Conservation (phyloP, 2,888 invertebrate species). For the Dolichopus griseipennis region DNA sequence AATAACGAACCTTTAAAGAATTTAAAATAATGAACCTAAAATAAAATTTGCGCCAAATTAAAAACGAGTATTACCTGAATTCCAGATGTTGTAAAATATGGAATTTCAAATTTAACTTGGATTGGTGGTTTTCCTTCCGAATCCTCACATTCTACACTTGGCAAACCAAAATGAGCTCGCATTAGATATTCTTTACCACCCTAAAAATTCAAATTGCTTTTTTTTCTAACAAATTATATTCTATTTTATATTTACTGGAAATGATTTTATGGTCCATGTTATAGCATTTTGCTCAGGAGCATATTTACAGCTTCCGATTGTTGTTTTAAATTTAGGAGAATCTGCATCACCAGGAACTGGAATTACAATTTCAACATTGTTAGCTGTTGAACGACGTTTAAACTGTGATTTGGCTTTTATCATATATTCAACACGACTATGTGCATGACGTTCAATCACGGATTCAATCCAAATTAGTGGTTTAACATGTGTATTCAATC, state of each 20-base stretch:
- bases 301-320: constrained; percentile 94
- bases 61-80: constrained; percentile 63
- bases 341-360: constrained; percentile 96
- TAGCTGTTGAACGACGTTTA: constrained; percentile 93
- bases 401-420: constrained; percentile 98
- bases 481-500: constrained; percentile 93
- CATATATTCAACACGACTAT: constrained; percentile 97
- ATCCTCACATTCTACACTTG: constrained; percentile 91
- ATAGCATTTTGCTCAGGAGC: constrained; percentile 95
- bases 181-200: constrained; percentile 98
- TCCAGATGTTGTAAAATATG: constrained; percentile 97
- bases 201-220: constrained; percentile 28
- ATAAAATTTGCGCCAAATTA: background rate
- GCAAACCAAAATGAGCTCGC: constrained; percentile 95
- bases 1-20: constrained; percentile 58
- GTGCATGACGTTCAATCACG: constrained; percentile 93
- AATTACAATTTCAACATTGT: constrained; percentile 96
- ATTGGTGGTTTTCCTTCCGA: constrained; percentile 95
- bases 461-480: constrained; percentile 99
- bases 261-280: constrained; percentile 95
- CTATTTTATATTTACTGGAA: constrained; percentile 53
- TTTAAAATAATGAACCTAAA: too few relatives aligned
- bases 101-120: constrained; percentile 97
- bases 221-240: background rate
- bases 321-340: constrained; percentile 96